phyloP scores from a whole-genome alignment of 2,113 vertebrate species.

The Triplophysa dalaica region DNA sequence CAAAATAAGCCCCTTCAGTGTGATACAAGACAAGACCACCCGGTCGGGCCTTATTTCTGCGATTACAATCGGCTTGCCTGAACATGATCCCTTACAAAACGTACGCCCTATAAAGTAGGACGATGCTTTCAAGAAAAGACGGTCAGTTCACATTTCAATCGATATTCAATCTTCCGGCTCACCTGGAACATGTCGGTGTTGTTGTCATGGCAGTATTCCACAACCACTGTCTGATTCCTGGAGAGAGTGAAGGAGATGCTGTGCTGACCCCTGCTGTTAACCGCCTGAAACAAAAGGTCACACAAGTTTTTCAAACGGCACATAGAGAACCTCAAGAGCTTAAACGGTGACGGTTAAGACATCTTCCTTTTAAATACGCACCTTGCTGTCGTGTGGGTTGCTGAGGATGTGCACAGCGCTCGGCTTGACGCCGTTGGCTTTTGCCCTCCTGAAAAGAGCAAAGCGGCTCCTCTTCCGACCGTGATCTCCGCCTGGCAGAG shows the following conservation, averaged over 20 bases:
- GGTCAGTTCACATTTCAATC: too few relatives aligned
- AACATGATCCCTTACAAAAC: too few relatives aligned
- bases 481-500: conserved; percentile 91
- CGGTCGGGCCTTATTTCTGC: too few relatives aligned
- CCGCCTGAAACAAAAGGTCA: conserved; percentile 77
- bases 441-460: conserved; percentile 86
- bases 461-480: conserved; percentile 97
- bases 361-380: conserved; percentile 53
- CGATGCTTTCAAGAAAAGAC: too few relatives aligned
- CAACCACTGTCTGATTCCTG: conserved; percentile 94
- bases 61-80: too few relatives aligned
- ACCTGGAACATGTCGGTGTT: conserved; percentile 99
- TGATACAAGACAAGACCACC: too few relatives aligned
- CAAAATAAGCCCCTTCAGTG: too few relatives aligned
- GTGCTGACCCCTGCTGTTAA: conserved; percentile 96
- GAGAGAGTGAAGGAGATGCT: conserved; percentile 96
- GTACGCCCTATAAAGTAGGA: too few relatives aligned
- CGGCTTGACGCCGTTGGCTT: conserved; percentile 95
- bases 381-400: conserved; percentile 94
- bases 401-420: conserved; percentile 95
- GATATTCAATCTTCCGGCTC: conserved; percentile 49
- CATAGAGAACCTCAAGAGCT: conserved; percentile 40
- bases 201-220: conserved; percentile 95
- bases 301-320: neutral
- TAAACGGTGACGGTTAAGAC: neutral